Percentiles rank a stretch among this genome's conserved stretches.
Evolutionary conservation across 2,888 invertebrate genomes (phyloP).

Genomic region (Dicyrtoma fusca): DNA sequence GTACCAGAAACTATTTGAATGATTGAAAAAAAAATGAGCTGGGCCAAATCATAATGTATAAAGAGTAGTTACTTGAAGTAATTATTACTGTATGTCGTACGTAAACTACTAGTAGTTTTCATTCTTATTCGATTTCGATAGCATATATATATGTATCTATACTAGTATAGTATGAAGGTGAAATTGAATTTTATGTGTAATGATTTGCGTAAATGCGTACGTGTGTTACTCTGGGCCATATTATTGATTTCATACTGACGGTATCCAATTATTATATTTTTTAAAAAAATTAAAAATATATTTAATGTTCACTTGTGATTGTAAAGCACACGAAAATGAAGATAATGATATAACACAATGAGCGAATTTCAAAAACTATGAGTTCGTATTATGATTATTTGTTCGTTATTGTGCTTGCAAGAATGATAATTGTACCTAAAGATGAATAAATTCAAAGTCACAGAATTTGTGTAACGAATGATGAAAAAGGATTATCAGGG

Average conservation of each 20-base stretch:
- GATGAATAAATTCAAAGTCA: slow-evolving; percentile 3
- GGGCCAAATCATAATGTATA: slow-evolving; percentile 19
- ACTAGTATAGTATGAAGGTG: too few species aligned
- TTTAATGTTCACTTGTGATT: too few species aligned
- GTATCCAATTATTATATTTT: too few species aligned
- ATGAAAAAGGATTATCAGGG: too few species aligned
- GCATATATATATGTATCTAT: too few species aligned
- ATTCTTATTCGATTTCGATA: neutral
- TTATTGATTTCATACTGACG: neutral
- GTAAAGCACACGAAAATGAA: neutral
- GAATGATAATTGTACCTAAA: neutral
- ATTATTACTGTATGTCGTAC: neutral
- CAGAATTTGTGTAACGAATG: neutral
- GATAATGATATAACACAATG: neutral
- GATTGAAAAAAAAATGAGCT: slow-evolving; percentile 1
- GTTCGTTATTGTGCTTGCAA: neutral
- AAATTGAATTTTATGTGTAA: neutral
- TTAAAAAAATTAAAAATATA: too few species aligned
- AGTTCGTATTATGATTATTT: neutral
- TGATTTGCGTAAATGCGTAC: neutral
- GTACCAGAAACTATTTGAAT: neutral
- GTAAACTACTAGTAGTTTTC: neutral
- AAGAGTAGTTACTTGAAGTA: too few species aligned
- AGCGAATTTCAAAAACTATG: neutral
- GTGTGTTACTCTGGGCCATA: slow-evolving; percentile 2